phyloP scores from a whole-genome alignment of 2,888 invertebrate species.

The Phytoseiulus persimilis region DNA sequence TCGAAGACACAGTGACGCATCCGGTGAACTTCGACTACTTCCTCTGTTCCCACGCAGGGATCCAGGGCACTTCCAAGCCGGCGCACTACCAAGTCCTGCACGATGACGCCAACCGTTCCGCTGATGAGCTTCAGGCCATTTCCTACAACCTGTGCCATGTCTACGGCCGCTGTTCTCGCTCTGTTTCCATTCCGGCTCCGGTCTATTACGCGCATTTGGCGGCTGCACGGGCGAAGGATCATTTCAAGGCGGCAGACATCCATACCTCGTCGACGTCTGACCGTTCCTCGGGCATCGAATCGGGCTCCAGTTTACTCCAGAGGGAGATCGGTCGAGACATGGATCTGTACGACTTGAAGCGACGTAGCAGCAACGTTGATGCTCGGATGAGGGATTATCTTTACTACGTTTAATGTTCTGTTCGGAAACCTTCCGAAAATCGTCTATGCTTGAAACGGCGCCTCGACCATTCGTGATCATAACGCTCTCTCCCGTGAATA shows the following conservation, averaged over 20 bases:
- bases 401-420: constrained; percentile 9
- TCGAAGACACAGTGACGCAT: constrained; percentile 75
- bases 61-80: constrained; percentile 50
- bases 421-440: too few relatives aligned
- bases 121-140: constrained; percentile 45
- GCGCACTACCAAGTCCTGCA: constrained; percentile 43
- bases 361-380: constrained; percentile 14
- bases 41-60: constrained; percentile 61
- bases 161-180: constrained; percentile 47
- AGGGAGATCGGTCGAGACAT: background rate
- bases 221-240: constrained; percentile 44
- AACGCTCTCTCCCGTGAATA: too few relatives aligned
- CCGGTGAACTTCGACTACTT: constrained; percentile 80
- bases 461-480: too few relatives aligned
- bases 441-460: too few relatives aligned
- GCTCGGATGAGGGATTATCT: constrained; percentile 12
- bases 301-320: background rate
- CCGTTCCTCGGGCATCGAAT: constrained; percentile 13
- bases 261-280: background rate
- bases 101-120: constrained; percentile 45
- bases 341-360: background rate
- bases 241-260: background rate
- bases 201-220: constrained; percentile 47
- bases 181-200: constrained; percentile 48
- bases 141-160: constrained; percentile 47